These are phyloP conservation scores for Thunnus albacares DNA, from an alignment of 2,797 vertebrate species.

Conservation along the genomic window DNA sequence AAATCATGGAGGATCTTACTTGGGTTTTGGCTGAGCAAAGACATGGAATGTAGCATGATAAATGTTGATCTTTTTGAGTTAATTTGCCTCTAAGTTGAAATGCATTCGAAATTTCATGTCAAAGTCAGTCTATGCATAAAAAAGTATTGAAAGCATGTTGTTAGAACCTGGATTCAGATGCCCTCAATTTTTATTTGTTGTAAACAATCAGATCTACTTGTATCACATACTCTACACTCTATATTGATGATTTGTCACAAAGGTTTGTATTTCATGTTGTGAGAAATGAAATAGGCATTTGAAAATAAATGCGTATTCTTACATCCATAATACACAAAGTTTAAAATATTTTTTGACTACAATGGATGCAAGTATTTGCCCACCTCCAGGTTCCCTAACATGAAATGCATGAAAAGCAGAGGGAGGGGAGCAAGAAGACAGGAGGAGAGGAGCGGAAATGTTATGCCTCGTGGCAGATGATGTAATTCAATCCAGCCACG, in stretches of 20 bases:
- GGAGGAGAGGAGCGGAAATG: constrained; percentile 25
- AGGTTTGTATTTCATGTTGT: not conserved
- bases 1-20: not conserved
- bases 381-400: constrained; percentile 25
- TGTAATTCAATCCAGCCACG: constrained; percentile 45
- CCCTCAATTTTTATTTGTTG: not conserved
- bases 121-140: not conserved
- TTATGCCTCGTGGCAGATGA: constrained; percentile 45
- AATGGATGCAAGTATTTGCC: constrained; percentile 17
- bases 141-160: not conserved
- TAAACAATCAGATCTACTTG: not conserved
- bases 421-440: constrained; percentile 18
- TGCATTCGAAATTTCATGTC: not conserved
- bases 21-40: not conserved
- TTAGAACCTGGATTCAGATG: not conserved
- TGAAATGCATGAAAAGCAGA: constrained; percentile 33
- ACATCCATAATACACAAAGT: constrained; percentile 1
- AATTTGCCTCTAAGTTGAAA: constrained; percentile 1
- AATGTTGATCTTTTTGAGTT: not conserved
- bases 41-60: not conserved
- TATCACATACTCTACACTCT: not conserved
- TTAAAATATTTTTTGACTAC: constrained; percentile 6
- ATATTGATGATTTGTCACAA: not conserved
- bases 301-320: not conserved
- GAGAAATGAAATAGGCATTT: not conserved